A percentile compares a stretch with the other conserved stretches of the same genome.
phyloP scores from a whole-genome alignment of 2,888 invertebrate genomes.

The Agonopterix heracliana region DNA sequence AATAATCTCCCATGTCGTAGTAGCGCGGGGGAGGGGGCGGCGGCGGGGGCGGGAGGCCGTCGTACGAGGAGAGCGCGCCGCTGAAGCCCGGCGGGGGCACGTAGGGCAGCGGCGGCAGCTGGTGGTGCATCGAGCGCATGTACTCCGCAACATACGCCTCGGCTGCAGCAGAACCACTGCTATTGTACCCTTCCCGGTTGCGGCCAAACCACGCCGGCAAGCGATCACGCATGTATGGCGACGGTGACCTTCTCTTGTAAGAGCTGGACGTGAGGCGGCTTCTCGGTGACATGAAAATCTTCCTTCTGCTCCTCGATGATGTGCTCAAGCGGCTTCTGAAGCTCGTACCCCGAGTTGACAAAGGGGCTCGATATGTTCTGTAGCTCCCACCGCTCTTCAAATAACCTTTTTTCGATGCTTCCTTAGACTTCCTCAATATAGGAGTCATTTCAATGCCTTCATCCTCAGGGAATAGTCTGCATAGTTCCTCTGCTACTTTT shows the following conservation, averaged over 20 bases:
- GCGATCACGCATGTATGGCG: slow-evolving; percentile 77
- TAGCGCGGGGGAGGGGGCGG: slow-evolving; percentile 80
- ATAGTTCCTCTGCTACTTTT: slow-evolving; percentile 94
- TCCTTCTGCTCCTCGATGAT: slow-evolving; percentile 74
- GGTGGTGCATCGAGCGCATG: slow-evolving; percentile 91
- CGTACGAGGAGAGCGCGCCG: slow-evolving; percentile 71
- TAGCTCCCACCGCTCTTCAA: slow-evolving; percentile 71
- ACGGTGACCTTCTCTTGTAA: slow-evolving; percentile 76
- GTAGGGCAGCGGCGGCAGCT: slow-evolving; percentile 89
- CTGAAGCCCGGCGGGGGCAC: slow-evolving; percentile 79
- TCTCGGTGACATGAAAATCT: slow-evolving; percentile 80
- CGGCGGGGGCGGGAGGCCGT: slow-evolving; percentile 81
- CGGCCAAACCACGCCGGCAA: slow-evolving; percentile 80
- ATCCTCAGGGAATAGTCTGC: slow-evolving; percentile 95
- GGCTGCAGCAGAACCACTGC: slow-evolving; percentile 78
- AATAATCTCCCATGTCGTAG: slow-evolving; percentile 86
- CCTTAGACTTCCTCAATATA: slow-evolving; percentile 89
- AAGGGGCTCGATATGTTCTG: slow-evolving; percentile 66
- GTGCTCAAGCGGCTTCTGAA: slow-evolving; percentile 72
- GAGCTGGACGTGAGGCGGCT: slow-evolving; percentile 74
- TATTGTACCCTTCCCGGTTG: slow-evolving; percentile 56
- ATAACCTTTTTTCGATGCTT: slow-evolving; percentile 82
- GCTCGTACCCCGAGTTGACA: slow-evolving; percentile 54
- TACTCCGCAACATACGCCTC: slow-evolving; percentile 93
- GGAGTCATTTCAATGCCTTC: slow-evolving; percentile 93